Percentiles rank a stretch among this genome's conserved stretches.
Evolutionary conservation across 2,888 invertebrate genomes (phyloP).

Genomic region (Drosophila sordidula): DNA sequence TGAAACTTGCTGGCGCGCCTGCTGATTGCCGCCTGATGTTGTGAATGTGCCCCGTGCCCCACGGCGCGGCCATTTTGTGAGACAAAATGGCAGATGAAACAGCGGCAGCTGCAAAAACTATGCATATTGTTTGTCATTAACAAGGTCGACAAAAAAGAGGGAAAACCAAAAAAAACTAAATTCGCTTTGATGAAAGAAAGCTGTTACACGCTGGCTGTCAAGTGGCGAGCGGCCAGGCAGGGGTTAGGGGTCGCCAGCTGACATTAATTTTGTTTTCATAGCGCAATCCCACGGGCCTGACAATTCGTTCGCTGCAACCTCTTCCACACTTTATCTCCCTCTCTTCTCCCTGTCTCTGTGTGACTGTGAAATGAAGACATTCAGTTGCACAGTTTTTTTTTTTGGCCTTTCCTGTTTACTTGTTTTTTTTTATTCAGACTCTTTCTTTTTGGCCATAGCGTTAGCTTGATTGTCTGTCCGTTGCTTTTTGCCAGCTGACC

Average conservation of each 20-base stretch:
- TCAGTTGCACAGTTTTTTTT: constrained; percentile 50
- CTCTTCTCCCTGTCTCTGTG: constrained; percentile 5
- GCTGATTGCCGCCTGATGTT: constrained; percentile 54
- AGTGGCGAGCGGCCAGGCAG: neutral
- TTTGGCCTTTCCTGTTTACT: constrained; percentile 28
- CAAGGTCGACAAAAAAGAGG: constrained; percentile 59
- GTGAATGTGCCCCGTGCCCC: constrained; percentile 55
- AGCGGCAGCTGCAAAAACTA: constrained; percentile 57
- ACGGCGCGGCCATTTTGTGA: constrained; percentile 54
- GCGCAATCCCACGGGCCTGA: constrained; percentile 43
- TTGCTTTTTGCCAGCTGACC: constrained; percentile 64
- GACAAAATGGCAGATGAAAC: constrained; percentile 60
- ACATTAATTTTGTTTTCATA: constrained; percentile 79
- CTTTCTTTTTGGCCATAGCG: constrained; percentile 43
- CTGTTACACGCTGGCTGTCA: constrained; percentile 43
- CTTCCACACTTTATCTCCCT: constrained; percentile 3
- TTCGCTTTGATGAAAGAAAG: constrained; percentile 68
- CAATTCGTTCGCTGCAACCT: constrained; percentile 21
- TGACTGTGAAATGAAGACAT: constrained; percentile 70
- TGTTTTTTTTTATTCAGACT: constrained; percentile 20
- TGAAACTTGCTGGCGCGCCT: constrained; percentile 12
- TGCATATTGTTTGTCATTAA: constrained; percentile 79
- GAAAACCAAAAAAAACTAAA: constrained; percentile 50
- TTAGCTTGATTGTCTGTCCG: constrained; percentile 63
- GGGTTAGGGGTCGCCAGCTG: constrained; percentile 48